Percentiles rank a stretch among this genome's conserved stretches.
Evolutionary conservation across 2,113 vertebrate species (phyloP).

Genomic region (Ochotona princeps): DNA sequence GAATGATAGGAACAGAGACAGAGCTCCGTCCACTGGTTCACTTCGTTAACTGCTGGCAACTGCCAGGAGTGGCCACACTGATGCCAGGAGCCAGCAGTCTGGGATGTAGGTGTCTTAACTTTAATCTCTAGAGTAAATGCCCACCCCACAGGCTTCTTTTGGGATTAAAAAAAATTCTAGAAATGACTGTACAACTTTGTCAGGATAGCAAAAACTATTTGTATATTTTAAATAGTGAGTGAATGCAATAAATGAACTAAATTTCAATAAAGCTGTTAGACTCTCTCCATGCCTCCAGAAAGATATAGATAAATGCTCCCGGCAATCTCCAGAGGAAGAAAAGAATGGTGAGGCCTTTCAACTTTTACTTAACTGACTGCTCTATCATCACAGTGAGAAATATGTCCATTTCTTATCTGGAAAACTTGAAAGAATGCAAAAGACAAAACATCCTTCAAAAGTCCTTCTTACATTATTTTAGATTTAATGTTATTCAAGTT

Average conservation of each 20-base stretch:
- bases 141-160: not conserved
- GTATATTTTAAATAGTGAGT: not conserved
- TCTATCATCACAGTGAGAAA: conserved; percentile 9
- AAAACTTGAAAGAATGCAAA: conserved; percentile 31
- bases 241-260: not conserved
- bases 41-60: too few relatives aligned
- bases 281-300: not conserved
- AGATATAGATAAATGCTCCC: not conserved
- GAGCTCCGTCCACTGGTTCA: too few relatives aligned
- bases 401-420: not conserved
- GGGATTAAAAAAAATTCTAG: not conserved
- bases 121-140: not conserved
- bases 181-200: conserved; percentile 13
- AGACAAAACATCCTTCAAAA: not conserved
- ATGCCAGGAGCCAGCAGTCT: too few relatives aligned
- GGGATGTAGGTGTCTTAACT: too few relatives aligned
- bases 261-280: conserved; percentile 23
- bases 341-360: not conserved
- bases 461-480: conserved; percentile 16
- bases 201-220: conserved; percentile 40
- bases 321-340: too few relatives aligned
- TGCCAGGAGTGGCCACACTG: too few relatives aligned
- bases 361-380: not conserved
- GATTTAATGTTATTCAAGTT: conserved; percentile 35
- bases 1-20: too few relatives aligned